These are phyloP conservation scores for Pherbina coryleti DNA, from an alignment of 2,888 invertebrate species.

Conservation along the genomic window DNA sequence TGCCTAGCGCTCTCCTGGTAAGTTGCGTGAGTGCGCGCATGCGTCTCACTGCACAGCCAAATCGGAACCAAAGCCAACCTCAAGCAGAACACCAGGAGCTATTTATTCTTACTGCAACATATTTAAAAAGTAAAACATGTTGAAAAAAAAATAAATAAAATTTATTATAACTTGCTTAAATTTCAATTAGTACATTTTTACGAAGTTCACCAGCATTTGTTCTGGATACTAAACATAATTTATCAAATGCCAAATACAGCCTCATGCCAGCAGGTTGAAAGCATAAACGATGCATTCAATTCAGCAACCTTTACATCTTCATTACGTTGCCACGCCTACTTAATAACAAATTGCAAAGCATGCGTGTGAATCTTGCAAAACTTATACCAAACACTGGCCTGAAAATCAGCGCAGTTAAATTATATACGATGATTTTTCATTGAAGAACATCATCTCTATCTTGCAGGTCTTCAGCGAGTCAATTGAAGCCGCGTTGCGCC, in stretches of 20 bases:
- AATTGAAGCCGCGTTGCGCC: constrained; percentile 34
- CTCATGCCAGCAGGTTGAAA: background rate
- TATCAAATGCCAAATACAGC: background rate
- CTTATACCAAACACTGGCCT: constrained; percentile 4
- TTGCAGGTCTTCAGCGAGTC: constrained; percentile 35
- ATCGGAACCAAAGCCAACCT: background rate
- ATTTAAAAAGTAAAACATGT: background rate
- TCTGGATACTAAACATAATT: background rate
- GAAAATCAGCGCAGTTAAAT: constrained; percentile 5
- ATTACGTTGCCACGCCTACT: constrained; percentile 45
- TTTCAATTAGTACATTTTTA: constrained; percentile 8
- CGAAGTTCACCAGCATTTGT: background rate
- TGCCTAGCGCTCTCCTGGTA: background rate
- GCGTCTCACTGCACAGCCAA: background rate
- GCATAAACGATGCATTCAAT: constrained; percentile 6
- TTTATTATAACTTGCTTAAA: background rate
- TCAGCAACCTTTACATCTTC: constrained; percentile 32
- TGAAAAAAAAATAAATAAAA: background rate
- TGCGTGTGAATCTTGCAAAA: constrained; percentile 47
- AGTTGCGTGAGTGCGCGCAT: constrained; percentile 44
- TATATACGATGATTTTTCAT: constrained; percentile 17
- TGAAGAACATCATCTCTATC: constrained; percentile 2
- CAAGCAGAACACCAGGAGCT: constrained; percentile 46
- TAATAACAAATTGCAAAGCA: constrained; percentile 45
- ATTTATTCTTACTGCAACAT: background rate